Percentiles rank a stretch among this genome's conserved stretches.
Evolutionary conservation across 2,113 vertebrate species (phyloP).

Genomic region (Calidris pygmaea): DNA sequence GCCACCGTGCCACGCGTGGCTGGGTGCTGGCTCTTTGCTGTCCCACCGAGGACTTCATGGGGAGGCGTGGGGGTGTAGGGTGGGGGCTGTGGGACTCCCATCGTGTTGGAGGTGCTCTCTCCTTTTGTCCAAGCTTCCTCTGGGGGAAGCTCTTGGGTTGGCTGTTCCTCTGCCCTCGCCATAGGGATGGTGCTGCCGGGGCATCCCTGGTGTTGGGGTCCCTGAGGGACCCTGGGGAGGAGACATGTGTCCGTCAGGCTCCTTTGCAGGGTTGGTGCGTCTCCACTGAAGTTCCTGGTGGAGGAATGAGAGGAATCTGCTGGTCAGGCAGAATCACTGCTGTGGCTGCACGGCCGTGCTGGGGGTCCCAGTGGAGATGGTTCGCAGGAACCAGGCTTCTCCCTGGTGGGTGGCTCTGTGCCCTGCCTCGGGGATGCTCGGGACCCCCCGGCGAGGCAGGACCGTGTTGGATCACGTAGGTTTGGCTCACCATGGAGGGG

Average conservation of each 20-base stretch:
- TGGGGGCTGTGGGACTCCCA: neutral
- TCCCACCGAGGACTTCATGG: neutral
- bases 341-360: neutral
- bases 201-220: rapidly evolving
- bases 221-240: neutral
- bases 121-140: rapidly evolving
- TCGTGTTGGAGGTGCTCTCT: rapidly evolving
- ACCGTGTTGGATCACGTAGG: rapidly evolving
- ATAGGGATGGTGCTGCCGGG: neutral
- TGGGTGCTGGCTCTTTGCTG: neutral
- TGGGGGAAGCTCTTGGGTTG: neutral
- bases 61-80: neutral
- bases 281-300: neutral
- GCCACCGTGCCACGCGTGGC: rapidly evolving
- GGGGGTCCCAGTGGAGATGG: neutral
- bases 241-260: neutral
- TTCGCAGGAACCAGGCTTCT: rapidly evolving
- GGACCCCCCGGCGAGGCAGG: neutral
- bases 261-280: rapidly evolving
- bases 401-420: rapidly evolving
- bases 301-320: neutral
- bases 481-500: neutral
- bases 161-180: neutral
- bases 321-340: neutral
- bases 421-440: rapidly evolving